Evolutionary conservation across 2,113 vertebrate species (phyloP).

Genomic region (Cebidichthys violaceus): DNA sequence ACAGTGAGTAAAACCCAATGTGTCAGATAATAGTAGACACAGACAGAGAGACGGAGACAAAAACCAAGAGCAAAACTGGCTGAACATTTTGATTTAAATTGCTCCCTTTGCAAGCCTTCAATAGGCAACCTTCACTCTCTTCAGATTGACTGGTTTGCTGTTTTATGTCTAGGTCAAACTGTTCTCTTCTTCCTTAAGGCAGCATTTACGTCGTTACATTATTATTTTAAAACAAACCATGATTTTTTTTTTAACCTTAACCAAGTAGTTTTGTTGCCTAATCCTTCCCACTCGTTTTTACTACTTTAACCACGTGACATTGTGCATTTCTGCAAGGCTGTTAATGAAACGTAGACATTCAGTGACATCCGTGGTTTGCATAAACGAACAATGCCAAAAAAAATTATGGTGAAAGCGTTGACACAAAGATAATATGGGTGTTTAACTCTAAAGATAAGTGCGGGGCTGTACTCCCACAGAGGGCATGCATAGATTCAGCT

Average conservation of each 20-base stretch:
- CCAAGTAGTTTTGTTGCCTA: too few relatives aligned
- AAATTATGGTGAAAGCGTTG: neutral
- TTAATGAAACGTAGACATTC: too few relatives aligned
- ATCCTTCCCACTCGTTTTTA: too few relatives aligned
- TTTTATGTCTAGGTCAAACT: conserved; percentile 36
- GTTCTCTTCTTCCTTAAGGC: conserved; percentile 11
- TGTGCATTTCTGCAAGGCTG: too few relatives aligned
- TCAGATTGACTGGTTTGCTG: conserved; percentile 35
- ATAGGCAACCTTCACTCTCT: conserved; percentile 21
- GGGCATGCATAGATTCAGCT: neutral
- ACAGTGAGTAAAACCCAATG: neutral
- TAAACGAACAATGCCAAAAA: too few relatives aligned
- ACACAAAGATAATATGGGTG: neutral
- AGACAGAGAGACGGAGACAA: neutral
- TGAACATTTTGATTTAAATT: conserved; percentile 45
- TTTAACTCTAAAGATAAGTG: neutral
- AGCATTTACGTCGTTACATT: neutral
- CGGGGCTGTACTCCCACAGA: neutral
- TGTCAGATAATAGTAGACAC: conserved; percentile 19
- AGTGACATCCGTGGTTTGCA: too few relatives aligned
- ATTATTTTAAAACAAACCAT: too few relatives aligned
- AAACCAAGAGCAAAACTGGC: conserved; percentile 15
- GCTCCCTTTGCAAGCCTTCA: conserved; percentile 41
- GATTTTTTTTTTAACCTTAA: too few relatives aligned
- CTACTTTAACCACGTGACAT: too few relatives aligned